Evolutionary conservation across 2,113 vertebrate species (phyloP).

Genomic region (Pelusios castaneus): DNA sequence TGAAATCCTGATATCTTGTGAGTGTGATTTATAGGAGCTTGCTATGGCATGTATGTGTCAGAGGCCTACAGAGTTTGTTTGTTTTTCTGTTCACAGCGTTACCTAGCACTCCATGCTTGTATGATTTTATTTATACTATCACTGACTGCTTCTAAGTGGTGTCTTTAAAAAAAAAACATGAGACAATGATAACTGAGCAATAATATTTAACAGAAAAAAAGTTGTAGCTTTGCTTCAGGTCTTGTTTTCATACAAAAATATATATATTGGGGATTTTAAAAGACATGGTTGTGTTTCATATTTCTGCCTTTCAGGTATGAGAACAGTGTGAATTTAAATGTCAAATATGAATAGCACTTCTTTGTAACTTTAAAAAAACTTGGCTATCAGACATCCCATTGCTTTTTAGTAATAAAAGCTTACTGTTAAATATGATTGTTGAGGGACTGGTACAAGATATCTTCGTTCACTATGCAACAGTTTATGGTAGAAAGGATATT

Average conservation of each 20-base stretch:
- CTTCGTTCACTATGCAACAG: not conserved
- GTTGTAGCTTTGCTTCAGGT: not conserved
- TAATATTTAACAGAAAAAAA: not conserved
- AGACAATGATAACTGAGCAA: not conserved
- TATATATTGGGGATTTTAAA: not conserved
- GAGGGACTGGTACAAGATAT: not conserved
- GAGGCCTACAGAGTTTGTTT: slow-evolving; percentile 31
- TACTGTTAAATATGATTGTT: not conserved
- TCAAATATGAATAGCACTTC: not conserved
- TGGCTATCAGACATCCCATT: not conserved
- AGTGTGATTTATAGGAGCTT: slow-evolving; percentile 64
- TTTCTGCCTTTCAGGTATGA: not conserved
- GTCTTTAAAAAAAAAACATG: not conserved
- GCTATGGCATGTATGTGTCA: slow-evolving; percentile 26
- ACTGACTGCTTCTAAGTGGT: not conserved
- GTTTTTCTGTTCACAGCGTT: slow-evolving; percentile 52
- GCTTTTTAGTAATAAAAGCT: not conserved
- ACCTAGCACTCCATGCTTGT: slow-evolving; percentile 38
- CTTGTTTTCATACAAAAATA: not conserved
- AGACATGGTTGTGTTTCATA: not conserved
- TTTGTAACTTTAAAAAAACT: not conserved
- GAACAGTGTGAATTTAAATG: not conserved
- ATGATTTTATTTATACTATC: slow-evolving; percentile 38
- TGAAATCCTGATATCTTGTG: slow-evolving; percentile 60
- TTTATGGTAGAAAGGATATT: fast-evolving